phyloP scores from a whole-genome alignment of 1,140 invertebrate species.

The Lepidurus apus region DNA sequence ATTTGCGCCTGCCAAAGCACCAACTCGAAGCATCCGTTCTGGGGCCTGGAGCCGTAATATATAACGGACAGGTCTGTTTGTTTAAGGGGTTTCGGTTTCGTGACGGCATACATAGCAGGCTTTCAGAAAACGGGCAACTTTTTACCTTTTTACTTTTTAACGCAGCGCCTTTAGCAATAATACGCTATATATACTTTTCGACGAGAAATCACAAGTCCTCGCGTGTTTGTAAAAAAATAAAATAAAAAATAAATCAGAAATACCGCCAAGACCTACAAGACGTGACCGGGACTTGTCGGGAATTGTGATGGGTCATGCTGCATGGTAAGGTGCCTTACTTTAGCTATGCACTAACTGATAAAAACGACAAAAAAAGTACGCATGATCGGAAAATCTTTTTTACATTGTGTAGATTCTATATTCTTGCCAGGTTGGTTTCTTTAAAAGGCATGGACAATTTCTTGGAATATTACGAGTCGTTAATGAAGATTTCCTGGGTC shows the following conservation, averaged over 20 bases:
- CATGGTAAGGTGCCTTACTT: too few species aligned
- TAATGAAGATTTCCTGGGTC: slow-evolving; percentile 17
- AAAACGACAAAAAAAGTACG: not conserved
- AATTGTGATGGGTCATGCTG: too few species aligned
- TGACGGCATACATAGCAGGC: not conserved
- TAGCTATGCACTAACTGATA: not conserved
- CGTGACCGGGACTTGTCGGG: too few species aligned
- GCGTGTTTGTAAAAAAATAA: not conserved
- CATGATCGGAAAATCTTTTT: not conserved
- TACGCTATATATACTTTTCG: not conserved
- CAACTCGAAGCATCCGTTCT: not conserved
- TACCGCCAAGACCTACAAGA: too few species aligned
- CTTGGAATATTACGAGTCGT: not conserved
- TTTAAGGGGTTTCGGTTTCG: not conserved
- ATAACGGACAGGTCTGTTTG: not conserved
- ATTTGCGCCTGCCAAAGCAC: slow-evolving; percentile 17
- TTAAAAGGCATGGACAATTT: not conserved
- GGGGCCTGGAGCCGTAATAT: not conserved
- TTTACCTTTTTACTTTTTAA: not conserved
- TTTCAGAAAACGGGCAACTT: not conserved
- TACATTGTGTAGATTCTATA: not conserved
- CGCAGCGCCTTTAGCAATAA: not conserved
- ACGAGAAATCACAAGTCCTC: not conserved
- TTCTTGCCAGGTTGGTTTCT: not conserved
- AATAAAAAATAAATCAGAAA: not conserved